Evolutionary conservation across 2,797 vertebrate genomes (phyloP).

Genomic region (Ctenochaetus hawaiiensis): DNA sequence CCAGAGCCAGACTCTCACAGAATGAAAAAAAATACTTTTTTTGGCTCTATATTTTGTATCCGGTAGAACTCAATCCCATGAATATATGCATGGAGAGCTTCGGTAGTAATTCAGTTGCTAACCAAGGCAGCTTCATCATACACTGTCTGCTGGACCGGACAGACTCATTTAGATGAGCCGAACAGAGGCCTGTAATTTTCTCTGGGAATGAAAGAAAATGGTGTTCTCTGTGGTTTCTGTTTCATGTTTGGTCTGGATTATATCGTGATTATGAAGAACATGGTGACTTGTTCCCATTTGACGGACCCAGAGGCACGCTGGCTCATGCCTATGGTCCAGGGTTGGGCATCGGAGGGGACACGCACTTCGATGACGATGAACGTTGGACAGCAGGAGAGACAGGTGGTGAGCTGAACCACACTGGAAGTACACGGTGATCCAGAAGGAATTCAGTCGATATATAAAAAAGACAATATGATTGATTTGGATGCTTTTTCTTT

Average conservation of each 20-base stretch:
- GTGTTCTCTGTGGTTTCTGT: slow-evolving; percentile 61
- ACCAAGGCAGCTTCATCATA: slow-evolving; percentile 24
- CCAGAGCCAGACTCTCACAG: neutral
- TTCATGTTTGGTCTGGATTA: slow-evolving; percentile 50
- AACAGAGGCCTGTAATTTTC: slow-evolving; percentile 55
- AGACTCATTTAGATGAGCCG: slow-evolving; percentile 35
- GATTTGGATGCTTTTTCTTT: slow-evolving; percentile 3
- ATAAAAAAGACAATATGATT: neutral
- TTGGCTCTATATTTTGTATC: neutral
- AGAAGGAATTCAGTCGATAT: neutral
- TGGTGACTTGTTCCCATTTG: slow-evolving; percentile 85
- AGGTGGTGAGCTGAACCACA: slow-evolving; percentile 50
- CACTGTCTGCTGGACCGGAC: slow-evolving; percentile 11
- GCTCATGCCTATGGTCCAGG: slow-evolving; percentile 86
- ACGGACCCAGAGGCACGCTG: slow-evolving; percentile 84
- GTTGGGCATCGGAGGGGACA: slow-evolving; percentile 83
- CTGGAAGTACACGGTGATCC: neutral
- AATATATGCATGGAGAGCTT: neutral
- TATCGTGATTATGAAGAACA: slow-evolving; percentile 74
- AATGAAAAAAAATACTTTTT: neutral
- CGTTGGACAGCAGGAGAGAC: slow-evolving; percentile 80
- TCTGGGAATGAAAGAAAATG: slow-evolving; percentile 42
- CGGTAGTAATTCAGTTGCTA: slow-evolving; percentile 32
- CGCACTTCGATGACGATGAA: slow-evolving; percentile 87
- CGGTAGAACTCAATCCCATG: slow-evolving; percentile 1